Base-by-base conservation (phyloP, 2,797 vertebrate species). In the Neosilurus hyrtlii region DNA sequence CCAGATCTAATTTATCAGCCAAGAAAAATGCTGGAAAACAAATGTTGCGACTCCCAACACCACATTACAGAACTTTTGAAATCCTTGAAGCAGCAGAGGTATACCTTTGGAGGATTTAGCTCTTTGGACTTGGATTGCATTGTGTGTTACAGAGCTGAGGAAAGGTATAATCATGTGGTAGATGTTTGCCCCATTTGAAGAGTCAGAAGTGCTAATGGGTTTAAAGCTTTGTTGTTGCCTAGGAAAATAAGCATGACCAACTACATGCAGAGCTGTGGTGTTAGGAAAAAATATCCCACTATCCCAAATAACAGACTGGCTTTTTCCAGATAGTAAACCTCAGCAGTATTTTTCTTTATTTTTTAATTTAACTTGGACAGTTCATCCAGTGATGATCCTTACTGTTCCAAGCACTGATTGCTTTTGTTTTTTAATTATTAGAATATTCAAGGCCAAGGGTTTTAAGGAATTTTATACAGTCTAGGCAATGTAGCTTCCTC, bases 1-100 rank as follows among this genome's bases (percentile, higher is more conserved):
- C 18, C 65, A 63, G 80, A 84, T 30, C 51, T 56, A 11, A 68
- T 71, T 71, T 22, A 81, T 84, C 83, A 83, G 77, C 72, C 68
- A 81, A 67, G 59, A 56, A 43, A 66, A 54, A 26, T 75, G 59
- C 54, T 70, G 51, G 24, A 76, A 75, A 73, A 37, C 81, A 75
- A 59, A 57, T 35, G 72, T 57, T 9, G 9, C 71, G 54, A 10
- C 30, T 67, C 10, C 8, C n/a, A 83, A 61, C 61, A 35, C 22
- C 43, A 70, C 43, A 70, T 81, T 81, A 74, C 24, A 0, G n/a
- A 51, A 61, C 52, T 67, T 80, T 83, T 51, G 26, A 30, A 30
- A 63, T 63, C 56, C 77, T 18, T 35, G 71, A 70, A 82, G 56
- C 35, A 76, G 30, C 73, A 76, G n/a, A 67, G 75, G 24, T 80